A percentile compares a stretch with the other conserved stretches of the same genome.
Evolutionary conservation across 2,888 invertebrate species (phyloP).

Genomic region (Cinara cedri): DNA sequence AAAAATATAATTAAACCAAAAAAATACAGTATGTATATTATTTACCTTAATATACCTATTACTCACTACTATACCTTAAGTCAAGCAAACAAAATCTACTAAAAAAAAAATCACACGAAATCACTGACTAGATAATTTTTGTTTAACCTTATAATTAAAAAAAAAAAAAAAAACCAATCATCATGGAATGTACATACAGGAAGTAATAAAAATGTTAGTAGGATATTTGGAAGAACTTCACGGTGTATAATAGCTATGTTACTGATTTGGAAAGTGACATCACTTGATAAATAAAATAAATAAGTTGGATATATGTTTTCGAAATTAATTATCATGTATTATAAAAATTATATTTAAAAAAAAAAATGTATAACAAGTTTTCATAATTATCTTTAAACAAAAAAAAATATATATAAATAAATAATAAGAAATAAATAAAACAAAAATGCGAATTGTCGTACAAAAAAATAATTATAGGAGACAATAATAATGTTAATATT

Average conservation of each 20-base stretch:
- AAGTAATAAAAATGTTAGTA: constrained; percentile 56
- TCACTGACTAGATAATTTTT: constrained; percentile 50
- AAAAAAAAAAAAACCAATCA: constrained; percentile 28
- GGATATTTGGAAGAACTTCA: constrained; percentile 52
- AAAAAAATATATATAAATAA: constrained; percentile 38
- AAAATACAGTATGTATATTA: neutral
- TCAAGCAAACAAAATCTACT: constrained; percentile 50
- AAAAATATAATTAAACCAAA: constrained; percentile 35
- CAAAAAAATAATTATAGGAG: constrained; percentile 34
- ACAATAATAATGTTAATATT: constrained; percentile 37
- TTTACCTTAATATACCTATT: no score
- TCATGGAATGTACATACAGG: constrained; percentile 20
- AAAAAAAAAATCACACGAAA: constrained; percentile 50
- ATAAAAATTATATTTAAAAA: constrained; percentile 57
- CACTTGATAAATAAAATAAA: constrained; percentile 37
- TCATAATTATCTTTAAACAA: constrained; percentile 56
- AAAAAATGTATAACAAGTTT: constrained; percentile 57
- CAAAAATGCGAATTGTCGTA: constrained; percentile 55
- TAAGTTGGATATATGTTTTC: constrained; percentile 33
- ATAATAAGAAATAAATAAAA: constrained; percentile 57
- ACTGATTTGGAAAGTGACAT: constrained; percentile 40
- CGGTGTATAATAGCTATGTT: constrained; percentile 22
- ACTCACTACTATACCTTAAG: constrained; percentile 27
- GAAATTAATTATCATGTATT: constrained; percentile 57
- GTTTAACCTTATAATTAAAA: constrained; percentile 47